Conservation (phyloP, 2,888 invertebrate species). For the Ophraella communa region DNA sequence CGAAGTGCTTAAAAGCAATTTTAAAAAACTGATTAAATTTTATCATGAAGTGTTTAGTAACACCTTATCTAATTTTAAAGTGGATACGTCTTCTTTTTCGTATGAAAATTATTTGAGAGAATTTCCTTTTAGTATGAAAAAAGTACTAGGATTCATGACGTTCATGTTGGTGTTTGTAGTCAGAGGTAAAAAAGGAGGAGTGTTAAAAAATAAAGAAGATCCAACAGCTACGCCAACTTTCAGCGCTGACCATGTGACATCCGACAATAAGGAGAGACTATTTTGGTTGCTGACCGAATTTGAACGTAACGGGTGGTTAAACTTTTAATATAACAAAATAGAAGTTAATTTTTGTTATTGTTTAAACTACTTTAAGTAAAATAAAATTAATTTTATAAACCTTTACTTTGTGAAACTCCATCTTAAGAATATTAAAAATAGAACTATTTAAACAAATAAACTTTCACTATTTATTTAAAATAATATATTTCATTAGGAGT, state of each 20-base stretch:
- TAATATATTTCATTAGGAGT: no score
- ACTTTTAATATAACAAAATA: constrained; percentile 4
- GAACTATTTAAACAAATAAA: no score
- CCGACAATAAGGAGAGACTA: neutral
- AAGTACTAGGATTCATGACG: neutral
- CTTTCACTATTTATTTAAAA: no score
- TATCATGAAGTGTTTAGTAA: constrained; percentile 14
- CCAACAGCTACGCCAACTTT: neutral
- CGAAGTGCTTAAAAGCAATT: constrained; percentile 5
- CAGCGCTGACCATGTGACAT: neutral
- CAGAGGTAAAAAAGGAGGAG: constrained; percentile 29
- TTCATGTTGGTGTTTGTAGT: constrained; percentile 44
- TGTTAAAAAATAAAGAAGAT: neutral
- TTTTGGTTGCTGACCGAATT: constrained; percentile 3
- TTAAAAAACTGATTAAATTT: constrained; percentile 1
- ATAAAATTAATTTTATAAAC: no score
- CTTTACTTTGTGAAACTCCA: no score
- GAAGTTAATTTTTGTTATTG: no score
- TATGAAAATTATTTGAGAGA: constrained; percentile 18
- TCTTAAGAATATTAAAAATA: no score
- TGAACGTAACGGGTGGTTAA: constrained; percentile 11
- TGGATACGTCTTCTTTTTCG: constrained; percentile 8
- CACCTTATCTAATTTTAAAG: constrained; percentile 1
- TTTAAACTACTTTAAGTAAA: no score
- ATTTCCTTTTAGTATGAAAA: constrained; percentile 3